phyloP scores from a whole-genome alignment of 2,113 vertebrate species.

The Scomber japonicus region DNA sequence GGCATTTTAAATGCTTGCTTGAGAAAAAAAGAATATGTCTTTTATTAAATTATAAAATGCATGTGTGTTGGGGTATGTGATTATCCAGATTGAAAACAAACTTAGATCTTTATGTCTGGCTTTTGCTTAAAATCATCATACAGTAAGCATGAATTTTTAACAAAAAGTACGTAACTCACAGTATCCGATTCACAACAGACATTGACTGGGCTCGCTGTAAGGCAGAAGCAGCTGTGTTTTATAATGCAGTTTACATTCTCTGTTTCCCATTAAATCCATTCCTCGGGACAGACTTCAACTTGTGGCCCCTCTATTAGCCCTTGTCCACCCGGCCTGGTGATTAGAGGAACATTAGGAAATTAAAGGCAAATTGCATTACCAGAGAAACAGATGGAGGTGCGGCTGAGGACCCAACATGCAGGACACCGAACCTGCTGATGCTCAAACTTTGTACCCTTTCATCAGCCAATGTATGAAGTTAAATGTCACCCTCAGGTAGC shows the following conservation, averaged over 20 bases:
- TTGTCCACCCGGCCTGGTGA: slow-evolving; percentile 80
- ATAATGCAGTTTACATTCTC: slow-evolving; percentile 85
- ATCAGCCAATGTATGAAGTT: slow-evolving; percentile 43
- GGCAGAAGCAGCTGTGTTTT: slow-evolving; percentile 72
- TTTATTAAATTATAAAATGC: not conserved
- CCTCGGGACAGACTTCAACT: slow-evolving; percentile 82
- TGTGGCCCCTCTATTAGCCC: slow-evolving; percentile 84
- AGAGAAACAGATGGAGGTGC: slow-evolving; percentile 84
- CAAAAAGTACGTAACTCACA: not conserved
- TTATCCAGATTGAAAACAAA: not conserved
- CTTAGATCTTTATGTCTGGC: too few species aligned
- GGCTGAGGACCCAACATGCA: slow-evolving; percentile 72
- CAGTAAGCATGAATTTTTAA: too few species aligned
- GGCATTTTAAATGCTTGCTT: not conserved
- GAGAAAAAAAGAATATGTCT: not conserved
- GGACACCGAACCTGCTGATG: slow-evolving; percentile 80
- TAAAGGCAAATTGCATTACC: slow-evolving; percentile 87
- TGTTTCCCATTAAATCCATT: slow-evolving; percentile 84
- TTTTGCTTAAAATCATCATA: too few species aligned
- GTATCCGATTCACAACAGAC: slow-evolving; percentile 37
- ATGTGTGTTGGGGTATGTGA: not conserved
- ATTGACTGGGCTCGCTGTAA: slow-evolving; percentile 42
- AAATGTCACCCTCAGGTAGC: slow-evolving; percentile 77
- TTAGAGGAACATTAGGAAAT: slow-evolving; percentile 88
- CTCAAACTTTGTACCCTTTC: slow-evolving; percentile 61